These are phyloP conservation scores for Diabrotica virgifera DNA, from an alignment of 1,140 invertebrate species.

Conservation along the genomic window DNA sequence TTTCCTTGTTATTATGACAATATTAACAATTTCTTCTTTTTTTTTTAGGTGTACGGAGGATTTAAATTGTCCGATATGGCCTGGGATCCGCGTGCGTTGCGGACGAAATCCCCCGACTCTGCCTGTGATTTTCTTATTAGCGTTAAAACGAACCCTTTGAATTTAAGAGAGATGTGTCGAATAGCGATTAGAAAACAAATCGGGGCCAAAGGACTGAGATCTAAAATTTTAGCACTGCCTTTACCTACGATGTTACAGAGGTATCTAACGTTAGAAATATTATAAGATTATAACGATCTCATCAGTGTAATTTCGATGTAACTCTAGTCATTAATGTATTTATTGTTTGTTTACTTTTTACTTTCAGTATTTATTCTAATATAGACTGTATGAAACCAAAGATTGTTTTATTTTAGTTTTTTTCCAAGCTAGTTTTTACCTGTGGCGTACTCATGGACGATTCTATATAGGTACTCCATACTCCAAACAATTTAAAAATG, in stretches of 20 bases:
- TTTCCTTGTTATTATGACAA: too few relatives aligned
- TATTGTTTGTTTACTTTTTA: too few relatives aligned
- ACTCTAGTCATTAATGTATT: background rate
- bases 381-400: background rate
- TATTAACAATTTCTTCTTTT: background rate
- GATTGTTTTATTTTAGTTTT: background rate
- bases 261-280: constrained; percentile 43
- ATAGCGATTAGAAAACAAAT: constrained; percentile 46
- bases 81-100: constrained; percentile 39
- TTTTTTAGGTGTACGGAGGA: constrained; percentile 16
- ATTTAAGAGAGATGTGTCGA: constrained; percentile 50
- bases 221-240: constrained; percentile 42
- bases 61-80: constrained; percentile 36
- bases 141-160: constrained; percentile 49
- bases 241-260: constrained; percentile 44
- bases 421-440: too few relatives aligned
- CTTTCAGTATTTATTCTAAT: background rate
- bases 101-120: constrained; percentile 32
- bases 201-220: constrained; percentile 35
- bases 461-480: too few relatives aligned
- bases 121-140: constrained; percentile 41
- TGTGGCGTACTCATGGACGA: too few relatives aligned
- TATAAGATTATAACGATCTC: constrained; percentile 13
- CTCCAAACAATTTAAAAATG: too few relatives aligned
- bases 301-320: background rate